A percentile compares a stretch with the other conserved stretches of the same genome.
These are phyloP conservation scores for Gortyna flavago DNA, from an alignment of 2,888 invertebrate genomes.

Conservation along the genomic window DNA sequence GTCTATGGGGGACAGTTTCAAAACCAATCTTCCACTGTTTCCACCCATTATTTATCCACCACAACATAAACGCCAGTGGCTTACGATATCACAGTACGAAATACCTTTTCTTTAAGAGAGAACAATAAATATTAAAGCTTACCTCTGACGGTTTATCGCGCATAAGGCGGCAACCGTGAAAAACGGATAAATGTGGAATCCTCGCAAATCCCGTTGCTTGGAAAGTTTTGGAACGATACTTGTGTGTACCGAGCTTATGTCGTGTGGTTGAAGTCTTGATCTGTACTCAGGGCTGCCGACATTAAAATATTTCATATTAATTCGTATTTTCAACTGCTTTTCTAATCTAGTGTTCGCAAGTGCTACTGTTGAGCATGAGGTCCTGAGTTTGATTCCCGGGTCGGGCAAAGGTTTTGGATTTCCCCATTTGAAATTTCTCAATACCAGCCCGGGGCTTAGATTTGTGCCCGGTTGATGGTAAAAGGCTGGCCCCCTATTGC, in stretches of 20 bases:
- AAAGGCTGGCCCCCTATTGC: background rate
- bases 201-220: conserved; percentile 78
- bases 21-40: background rate
- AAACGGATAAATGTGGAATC: conserved; percentile 84
- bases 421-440: too few species aligned
- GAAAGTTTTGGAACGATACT: conserved; percentile 77
- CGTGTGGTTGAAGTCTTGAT: conserved; percentile 60
- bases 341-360: background rate
- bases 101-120: conserved; percentile 74
- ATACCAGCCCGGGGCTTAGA: too few species aligned
- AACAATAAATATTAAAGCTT: conserved; percentile 86
- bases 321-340: background rate
- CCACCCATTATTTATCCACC: conserved; percentile 12
- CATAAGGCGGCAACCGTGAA: conserved; percentile 79
- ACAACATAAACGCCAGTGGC: conserved; percentile 40
- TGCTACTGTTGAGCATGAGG: too few species aligned
- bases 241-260: conserved; percentile 71
- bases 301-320: background rate
- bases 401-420: too few species aligned
- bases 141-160: conserved; percentile 82
- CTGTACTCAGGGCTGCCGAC: conserved; percentile 48
- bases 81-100: conserved; percentile 62
- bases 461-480: background rate
- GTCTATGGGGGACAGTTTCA: background rate
- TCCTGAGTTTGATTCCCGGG: too few species aligned